Evolutionary conservation across 2,797 vertebrate species (phyloP), one percentile per base, ranked within the genome.

Genomic region (Lutjanus argentimaculatus): DNA sequence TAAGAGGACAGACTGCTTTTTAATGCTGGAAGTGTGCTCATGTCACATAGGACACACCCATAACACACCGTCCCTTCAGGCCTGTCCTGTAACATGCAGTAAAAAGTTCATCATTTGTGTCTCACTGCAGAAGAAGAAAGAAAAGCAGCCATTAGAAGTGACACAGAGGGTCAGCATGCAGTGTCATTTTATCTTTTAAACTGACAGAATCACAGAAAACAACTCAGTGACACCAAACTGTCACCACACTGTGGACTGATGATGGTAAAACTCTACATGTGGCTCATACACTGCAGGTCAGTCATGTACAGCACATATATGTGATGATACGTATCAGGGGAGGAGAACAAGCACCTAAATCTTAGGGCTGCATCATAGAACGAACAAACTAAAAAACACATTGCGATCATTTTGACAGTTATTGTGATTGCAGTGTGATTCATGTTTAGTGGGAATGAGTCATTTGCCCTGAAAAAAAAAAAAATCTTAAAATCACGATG

Each of bases 31-130:
- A 77, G 46, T 59, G 43, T 25, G 0, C 71, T 80, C 30, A 51
- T 68, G 79, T 74, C 16, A 8, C 51, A 21, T 10, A 51, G 67
- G 89, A 83, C 82, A 89, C 91, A 84, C 88, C 89, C 84, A 82
- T 75, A 14, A 14, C 56, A 57, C 15, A 13, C 56, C 62, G 30
- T 36, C 30, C 30, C 30, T 6, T 6, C 30, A 36, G 30, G 30
- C 30, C 30, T 36, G 48, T 8, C n/a, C 67, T 61, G 49, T 9
- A 64, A 11, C 22, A 17, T 19, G 6, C 40, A 64, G 4, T 25
- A 25, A 21, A 8, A 4, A 12, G 14, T 16, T 46, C 17, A 45
- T n/a, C 1, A 2, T 16, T 2, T 10, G 7, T 67, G 51, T 52
- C 1, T 9, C 16, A 16, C n/a, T 10, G 19, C 25, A 9, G 16